Evolutionary conservation across 2,797 vertebrate species (phyloP), one percentile per base, ranked within the genome.

Genomic region (Malacoraja senta): DNA sequence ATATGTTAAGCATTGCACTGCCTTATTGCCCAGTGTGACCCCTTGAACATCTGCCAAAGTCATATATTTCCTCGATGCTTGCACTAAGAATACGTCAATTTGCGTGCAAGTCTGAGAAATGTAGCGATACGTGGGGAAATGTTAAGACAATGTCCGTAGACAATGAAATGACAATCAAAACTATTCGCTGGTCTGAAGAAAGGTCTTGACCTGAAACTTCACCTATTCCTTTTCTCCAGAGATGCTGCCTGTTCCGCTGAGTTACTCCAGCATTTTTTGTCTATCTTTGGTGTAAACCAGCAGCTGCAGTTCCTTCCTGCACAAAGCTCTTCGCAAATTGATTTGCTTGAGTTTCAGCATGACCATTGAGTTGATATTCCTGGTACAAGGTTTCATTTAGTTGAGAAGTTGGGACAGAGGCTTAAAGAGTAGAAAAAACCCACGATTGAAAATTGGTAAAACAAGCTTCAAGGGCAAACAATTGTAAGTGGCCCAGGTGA

Each of bases 1-100:
- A 92, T 76, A 76, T 24, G 90, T 58, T 92, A 53, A 92, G 38
- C 68, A 44, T 38, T 76, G 71, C 35, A 53, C 38, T 92, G 71
- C 72, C 65, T 17, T 68, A 68, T 68, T 88, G n/a, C 84, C 65
- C 19, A 68, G 17, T 35, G 17, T 53, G 90, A 17, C 71, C 68
- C 71, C 71, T 72, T 53, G 90, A 76, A 38, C 71, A 76, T 76
- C 12, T 58, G 71, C 71, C 44, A 92, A 76, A 76, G 72, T 38
- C 21, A 53, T 26, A 17, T 92, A 76, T 92, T 38, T 44, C 38
- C 68, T 76, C 21, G 29, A 26, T 58, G 8, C 71, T 92, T 53
- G 26, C 4, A 13, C 12, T 76, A 24, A 92, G 44, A 92, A 58
- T 38, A 74, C 32, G 29, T 24, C 72, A 58, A n/a, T 76, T 76